Evolutionary conservation across 2,888 invertebrate species (phyloP), one percentile per base, ranked within the genome.

Genomic region (Tricholauxania praeusta): DNA sequence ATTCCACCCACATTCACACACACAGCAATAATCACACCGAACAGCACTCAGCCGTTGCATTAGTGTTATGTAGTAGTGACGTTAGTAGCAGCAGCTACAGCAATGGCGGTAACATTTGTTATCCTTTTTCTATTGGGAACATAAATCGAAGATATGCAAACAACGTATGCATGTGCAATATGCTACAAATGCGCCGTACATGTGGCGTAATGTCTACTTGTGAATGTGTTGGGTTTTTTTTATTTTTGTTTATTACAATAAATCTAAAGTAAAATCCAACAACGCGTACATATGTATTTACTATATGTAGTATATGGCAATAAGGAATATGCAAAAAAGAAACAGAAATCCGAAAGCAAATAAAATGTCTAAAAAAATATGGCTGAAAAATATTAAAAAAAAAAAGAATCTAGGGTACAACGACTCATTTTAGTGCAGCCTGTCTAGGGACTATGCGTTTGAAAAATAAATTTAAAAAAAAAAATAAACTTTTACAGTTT

Each of bases 241-340:
- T n/a, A n/a, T n/a, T 96, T 89, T 97, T 97, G 91, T 96, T 19
- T 59, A 22, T 59, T 19, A 59, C n/a, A 17, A 22, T 10, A 59
- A 59, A 59, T 17, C 1, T 17, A 10, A 22, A 22, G 22, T 4
- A 59, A 59, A 59, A 39, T 10, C 10, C 39, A 39, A 39, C 39
- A 39, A 28, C 28, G 39, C 39, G 10, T 10, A 39, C 1, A 10
- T 28, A 28, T 28, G 28, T 28, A 3, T 28, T 28, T 28, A 10
- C 10, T 10, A 10, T 39, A n/a, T n/a, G n/a, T n/a, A n/a, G n/a
- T n/a, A 39, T 8, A 39, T 39, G 39, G 39, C 39, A 39, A 10
- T 39, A 39, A 10, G 39, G 10, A 39, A 39, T 10, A 32, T 5
- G 32, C 32, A 39, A 39, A 4, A 39, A 10, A 39, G 2, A 39